Evolutionary conservation across 1,140 invertebrate species (phyloP), one percentile per base, ranked within the genome.

Genomic region (Medauroidea extradentata): DNA sequence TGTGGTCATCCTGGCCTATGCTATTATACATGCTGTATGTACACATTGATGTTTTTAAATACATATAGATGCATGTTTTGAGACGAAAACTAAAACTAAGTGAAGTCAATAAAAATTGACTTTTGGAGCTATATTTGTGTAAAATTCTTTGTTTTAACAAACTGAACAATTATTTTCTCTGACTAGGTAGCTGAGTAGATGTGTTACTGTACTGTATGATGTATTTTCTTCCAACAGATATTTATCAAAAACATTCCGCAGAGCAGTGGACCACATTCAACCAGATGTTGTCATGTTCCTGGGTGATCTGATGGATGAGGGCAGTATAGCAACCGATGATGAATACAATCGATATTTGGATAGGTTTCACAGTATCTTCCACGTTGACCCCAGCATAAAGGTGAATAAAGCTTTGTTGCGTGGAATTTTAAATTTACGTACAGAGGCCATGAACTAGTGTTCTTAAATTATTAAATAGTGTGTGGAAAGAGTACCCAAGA

Each of bases 241-340:
- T 75, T 76, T 96, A 54, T 74, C 76, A 13, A 87, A 87, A 69
- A 91, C 91, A 52, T 98, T 93, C 74, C 72, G 77, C 16, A 75
- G 82, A 61, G 92, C 88, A 3, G 69, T 88, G 21, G 74, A 79
- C 27, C 83, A 89, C 74, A 81, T 87, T n/a, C 76, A 89, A 61
- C 94, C 94, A 27, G 83, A 96, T 77, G 79, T 92, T n/a, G 79
- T 96, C 53, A 79, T 91, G 48, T 97, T 94, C 75, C 76, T 97
- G 23, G 94, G 95, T 3, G 94, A 98, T 76, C 77, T 96, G 46
- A 88, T 96, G 78, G 93, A 97, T 73, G 94, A 96, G 79, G 94
- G 94, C 0, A 90, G 89, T 57, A 84, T 88, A 57, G 84, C 92
- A 1, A 79, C 77, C 46, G 71, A 80, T 57, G 72, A 81, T 59